Conservation (phyloP, 2,888 invertebrate genomes). For the Sussaba pulchella region DNA sequence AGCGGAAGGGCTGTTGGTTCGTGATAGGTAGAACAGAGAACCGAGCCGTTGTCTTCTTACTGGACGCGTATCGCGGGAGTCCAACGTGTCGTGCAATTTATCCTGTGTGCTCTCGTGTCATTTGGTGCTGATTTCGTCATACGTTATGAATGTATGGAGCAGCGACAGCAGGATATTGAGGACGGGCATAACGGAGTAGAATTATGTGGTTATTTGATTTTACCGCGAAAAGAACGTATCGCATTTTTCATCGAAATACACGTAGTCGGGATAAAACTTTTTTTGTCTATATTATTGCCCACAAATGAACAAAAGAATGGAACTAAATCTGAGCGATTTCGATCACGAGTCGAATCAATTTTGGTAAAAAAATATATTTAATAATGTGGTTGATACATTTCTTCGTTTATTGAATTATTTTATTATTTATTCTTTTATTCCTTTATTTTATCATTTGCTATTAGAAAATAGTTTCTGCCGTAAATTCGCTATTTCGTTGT, state of each 20-base stretch:
- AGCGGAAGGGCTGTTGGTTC: constrained; percentile 48
- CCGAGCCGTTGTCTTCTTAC: constrained; percentile 39
- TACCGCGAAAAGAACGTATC: neutral
- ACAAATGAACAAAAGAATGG: too few relatives aligned
- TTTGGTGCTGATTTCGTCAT: constrained; percentile 18
- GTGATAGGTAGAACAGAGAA: constrained; percentile 48
- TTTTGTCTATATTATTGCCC: too few relatives aligned
- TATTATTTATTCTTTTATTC: too few relatives aligned
- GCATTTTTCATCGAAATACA: neutral
- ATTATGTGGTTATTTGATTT: neutral
- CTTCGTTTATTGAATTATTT: too few relatives aligned
- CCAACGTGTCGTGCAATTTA: constrained; percentile 33
- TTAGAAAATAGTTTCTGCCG: too few relatives aligned
- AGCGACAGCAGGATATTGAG: neutral
- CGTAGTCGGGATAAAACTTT: too few relatives aligned
- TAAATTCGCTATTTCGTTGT: too few relatives aligned
- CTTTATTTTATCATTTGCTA: too few relatives aligned
- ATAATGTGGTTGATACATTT: too few relatives aligned
- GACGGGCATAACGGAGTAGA: neutral
- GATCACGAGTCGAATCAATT: too few relatives aligned
- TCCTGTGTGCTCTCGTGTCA: constrained; percentile 26
- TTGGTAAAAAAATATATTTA: too few relatives aligned
- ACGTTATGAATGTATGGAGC: neutral
- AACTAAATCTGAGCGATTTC: too few relatives aligned
- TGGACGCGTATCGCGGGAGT: constrained; percentile 11